Base-by-base conservation (phyloP, 2,113 vertebrate species). In the Morone chrysops region DNA sequence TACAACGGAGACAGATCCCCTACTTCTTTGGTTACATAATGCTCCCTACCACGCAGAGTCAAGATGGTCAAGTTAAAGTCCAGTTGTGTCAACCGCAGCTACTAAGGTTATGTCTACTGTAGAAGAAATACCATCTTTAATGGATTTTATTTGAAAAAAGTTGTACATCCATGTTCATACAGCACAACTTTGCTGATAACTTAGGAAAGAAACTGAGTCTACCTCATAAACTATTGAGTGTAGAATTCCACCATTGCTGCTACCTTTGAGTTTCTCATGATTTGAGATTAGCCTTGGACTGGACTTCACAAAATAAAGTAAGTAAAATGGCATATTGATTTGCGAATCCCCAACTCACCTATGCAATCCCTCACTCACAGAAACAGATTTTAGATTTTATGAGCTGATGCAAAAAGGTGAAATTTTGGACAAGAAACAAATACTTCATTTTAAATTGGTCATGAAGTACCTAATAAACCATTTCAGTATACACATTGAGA, bases 261-360 rank as follows among this genome's bases (percentile, higher is more conserved):
- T 47, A 38, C 66, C 47, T 90, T 82, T 83, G 74, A 87, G 57
- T 72, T 83, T 82, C 31, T 76, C 36, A 80, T 66, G 71, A 67
- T 71, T 87, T 2, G 8, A 88, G 78, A 92, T 87, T 82, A 87
- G 22, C 59, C 54, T 80, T 81, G 57, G 51, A 85, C 53, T 86
- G 51, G 59, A 76, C 81, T 73, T 87, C 65, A 86, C 41, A 90
- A 90, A 87, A 25, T 25, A 25, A 25, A 25, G 25, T 25, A 25
- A 86, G 63, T 74, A 76, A 85, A 90, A 90, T 90, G 41, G 86
- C 71, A 77, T 89, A 90, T 92, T 93, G 92, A 92, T 88, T 87
- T 51, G 17, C 18, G 67, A 78, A 80, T 81, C 65, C 48, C 73
- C 74, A 88, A 86, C 69, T 81, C 16, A 80, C 25, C 16, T 31